phyloP scores from a whole-genome alignment of 2,797 vertebrate genomes.

The Acanthis flammea region DNA sequence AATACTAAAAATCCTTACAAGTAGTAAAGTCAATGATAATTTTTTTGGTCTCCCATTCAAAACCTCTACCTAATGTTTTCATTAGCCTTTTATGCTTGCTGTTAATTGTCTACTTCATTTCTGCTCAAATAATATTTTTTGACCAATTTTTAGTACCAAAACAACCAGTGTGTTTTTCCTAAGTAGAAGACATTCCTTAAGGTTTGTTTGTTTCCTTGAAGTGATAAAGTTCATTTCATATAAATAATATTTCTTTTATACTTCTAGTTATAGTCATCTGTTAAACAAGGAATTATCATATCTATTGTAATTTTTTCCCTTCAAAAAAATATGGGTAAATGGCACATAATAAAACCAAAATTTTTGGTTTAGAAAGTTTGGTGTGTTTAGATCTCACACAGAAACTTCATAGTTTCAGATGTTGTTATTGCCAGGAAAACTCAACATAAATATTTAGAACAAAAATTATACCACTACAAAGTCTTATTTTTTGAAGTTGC shows the following conservation, averaged over 20 bases:
- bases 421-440: not conserved
- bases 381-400: not conserved
- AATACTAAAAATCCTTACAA: not conserved
- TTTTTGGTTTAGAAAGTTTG: not conserved
- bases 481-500: not conserved
- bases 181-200: not conserved
- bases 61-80: not conserved
- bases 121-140: not conserved
- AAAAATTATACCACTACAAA: not conserved
- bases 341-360: not conserved
- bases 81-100: not conserved
- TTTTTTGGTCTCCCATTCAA: not conserved
- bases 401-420: not conserved
- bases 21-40: not conserved
- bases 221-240: not conserved
- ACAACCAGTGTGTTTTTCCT: fast-evolving
- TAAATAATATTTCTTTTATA: not conserved
- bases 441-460: not conserved
- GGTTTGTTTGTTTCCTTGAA: not conserved
- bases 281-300: not conserved
- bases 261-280: not conserved
- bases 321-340: not conserved
- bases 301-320: not conserved
- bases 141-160: not conserved
- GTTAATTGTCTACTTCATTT: not conserved